Evolutionary conservation across 1,140 invertebrate genomes (phyloP), one percentile per base, ranked within the genome.

Genomic region (Anagrus nilaparvatae): DNA sequence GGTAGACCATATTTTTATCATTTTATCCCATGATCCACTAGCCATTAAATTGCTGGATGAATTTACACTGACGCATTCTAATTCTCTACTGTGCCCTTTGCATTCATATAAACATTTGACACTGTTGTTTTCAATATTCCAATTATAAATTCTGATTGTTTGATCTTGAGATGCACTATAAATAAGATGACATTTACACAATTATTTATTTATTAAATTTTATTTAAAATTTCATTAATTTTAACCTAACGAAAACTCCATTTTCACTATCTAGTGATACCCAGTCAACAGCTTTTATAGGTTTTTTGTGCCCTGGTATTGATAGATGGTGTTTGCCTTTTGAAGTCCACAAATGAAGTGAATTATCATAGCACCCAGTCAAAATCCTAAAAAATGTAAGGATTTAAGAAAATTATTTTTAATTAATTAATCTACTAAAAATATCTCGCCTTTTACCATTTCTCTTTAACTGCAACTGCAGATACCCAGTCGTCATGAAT

Each of bases 401-500:
- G 23, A 21, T 19, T 40, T 41, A 41, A 13, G 33, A 13, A 42
- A 9, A 40, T 17, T 29, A 29, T 29, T n/a, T 29, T 5, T 5
- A 29, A 5, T 29, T 5, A 29, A 25, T 5, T n/a, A n/a, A 24
- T 5, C 21, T 40, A 19, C 12, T 30, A 30, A 30, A 3, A 31
- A 27, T 3, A 21, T 36, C 16, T 25, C 5, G 13, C 42, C 14
- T 58, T 43, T 58, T 63, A 82, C 84, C 85, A 93, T 68, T 83
- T 79, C 18, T 77, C 74, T 44, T 67, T 66, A 36, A 78, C 74
- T 48, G 84, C 77, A 17, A 94, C 80, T 25, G 87, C 81, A 34
- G 84, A 82, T 9, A 97, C 88, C 94, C 94, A 97, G 63, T 97
- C 93, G 69, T 97, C 89, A 61, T 96, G 91, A 53, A 90, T 74